Evolutionary conservation across 2,888 invertebrate genomes (phyloP).

Genomic region (Nephrotoma appendiculata): DNA sequence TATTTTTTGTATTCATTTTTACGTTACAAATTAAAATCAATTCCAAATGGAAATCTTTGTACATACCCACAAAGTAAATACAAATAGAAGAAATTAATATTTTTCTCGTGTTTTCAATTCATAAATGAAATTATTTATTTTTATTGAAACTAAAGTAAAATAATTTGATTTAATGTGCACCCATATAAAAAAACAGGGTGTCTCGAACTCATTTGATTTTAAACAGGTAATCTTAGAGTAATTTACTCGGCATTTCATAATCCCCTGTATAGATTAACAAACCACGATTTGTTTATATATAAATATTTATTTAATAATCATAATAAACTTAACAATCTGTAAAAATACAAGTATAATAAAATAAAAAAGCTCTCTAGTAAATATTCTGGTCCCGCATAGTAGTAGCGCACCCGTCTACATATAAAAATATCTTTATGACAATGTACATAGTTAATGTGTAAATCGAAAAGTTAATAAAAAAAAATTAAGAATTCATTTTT

Average conservation of each 20-base stretch:
- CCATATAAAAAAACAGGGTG: background rate
- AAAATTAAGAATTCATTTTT: background rate
- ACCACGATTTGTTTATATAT: background rate
- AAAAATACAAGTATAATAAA: background rate
- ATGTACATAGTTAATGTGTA: background rate
- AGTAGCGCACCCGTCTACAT: too few relatives aligned
- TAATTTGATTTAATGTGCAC: background rate
- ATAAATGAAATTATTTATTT: background rate
- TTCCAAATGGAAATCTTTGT: background rate
- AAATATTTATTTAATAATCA: background rate
- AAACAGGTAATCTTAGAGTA: background rate
- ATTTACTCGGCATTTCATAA: background rate
- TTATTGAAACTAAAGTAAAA: background rate
- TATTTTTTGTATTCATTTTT: too few relatives aligned
- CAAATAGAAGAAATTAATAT: background rate
- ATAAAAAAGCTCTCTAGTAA: too few relatives aligned
- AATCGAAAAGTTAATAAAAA: background rate
- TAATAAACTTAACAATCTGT: background rate
- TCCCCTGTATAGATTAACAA: background rate
- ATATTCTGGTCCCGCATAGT: background rate
- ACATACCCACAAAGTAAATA: background rate
- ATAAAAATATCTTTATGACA: background rate
- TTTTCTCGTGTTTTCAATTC: background rate
- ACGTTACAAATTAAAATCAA: too few relatives aligned
- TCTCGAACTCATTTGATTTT: background rate